Conservation (phyloP, 2,888 invertebrate genomes). For the Plutella xylostella region DNA sequence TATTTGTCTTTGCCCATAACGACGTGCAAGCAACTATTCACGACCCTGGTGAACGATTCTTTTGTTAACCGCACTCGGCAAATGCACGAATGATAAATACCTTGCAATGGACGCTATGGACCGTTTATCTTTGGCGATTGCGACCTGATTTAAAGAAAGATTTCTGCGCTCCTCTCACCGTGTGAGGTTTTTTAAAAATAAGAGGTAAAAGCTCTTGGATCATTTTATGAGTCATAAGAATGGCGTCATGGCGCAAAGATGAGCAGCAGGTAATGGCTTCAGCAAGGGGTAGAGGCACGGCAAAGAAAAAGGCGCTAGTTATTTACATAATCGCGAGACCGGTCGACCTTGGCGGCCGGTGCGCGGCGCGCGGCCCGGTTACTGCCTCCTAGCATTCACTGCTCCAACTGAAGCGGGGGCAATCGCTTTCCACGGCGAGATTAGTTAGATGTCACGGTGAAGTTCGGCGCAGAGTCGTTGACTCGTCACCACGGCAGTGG, state of each 20-base stretch:
- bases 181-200: background rate
- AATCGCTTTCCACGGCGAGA: too few relatives aligned
- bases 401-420: too few relatives aligned
- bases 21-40: constrained; percentile 23
- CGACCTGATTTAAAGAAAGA: background rate
- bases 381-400: background rate
- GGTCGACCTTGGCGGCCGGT: constrained; percentile 47
- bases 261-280: constrained; percentile 22
- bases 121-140: background rate
- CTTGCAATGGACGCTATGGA: background rate
- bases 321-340: constrained; percentile 56
- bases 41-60: constrained; percentile 25
- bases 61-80: constrained; percentile 4
- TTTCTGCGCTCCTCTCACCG: background rate
- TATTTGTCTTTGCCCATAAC: constrained; percentile 8
- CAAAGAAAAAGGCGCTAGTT: too few relatives aligned
- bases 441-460: too few relatives aligned
- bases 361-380: background rate
- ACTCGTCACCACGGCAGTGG: constrained; percentile 43
- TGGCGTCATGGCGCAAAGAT: constrained; percentile 1
- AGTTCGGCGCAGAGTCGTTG: constrained; percentile 26
- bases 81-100: background rate
- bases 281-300: constrained; percentile 16
- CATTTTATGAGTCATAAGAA: too few relatives aligned
- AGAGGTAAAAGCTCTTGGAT: background rate